phyloP scores from a whole-genome alignment of 2,888 invertebrate genomes.

The Melanostoma scalare region DNA sequence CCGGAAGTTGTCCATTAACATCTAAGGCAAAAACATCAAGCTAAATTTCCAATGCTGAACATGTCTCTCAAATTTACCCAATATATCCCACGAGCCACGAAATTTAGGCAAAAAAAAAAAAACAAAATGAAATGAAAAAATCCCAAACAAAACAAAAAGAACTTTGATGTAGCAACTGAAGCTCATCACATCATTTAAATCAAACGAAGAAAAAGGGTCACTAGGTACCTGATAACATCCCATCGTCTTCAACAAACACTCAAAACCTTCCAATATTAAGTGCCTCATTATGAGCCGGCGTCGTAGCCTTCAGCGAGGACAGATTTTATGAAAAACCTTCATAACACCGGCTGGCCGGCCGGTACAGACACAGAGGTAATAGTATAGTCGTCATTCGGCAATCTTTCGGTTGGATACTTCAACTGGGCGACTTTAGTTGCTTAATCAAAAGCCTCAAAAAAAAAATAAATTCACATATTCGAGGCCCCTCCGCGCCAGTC shows the following conservation, averaged over 20 bases:
- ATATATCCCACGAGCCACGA: background rate
- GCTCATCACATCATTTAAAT: conserved; percentile 1
- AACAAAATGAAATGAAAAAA: background rate
- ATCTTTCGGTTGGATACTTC: background rate
- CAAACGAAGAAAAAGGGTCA: conserved; percentile 24
- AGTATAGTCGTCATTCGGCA: background rate
- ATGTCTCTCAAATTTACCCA: conserved; percentile 25
- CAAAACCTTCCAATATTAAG: conserved; percentile 46
- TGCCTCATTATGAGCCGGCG: conserved; percentile 36
- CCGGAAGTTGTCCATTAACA: conserved; percentile 51
- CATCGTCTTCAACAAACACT: conserved; percentile 15
- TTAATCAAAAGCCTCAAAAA: conserved; percentile 47
- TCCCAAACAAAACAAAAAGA: background rate
- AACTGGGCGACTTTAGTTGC: conserved; percentile 37
- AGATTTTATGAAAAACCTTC: conserved; percentile 32
- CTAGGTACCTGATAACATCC: conserved; percentile 26
- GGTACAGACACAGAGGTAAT: background rate
- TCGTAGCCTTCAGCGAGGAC: conserved; percentile 32
- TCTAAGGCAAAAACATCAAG: conserved; percentile 2
- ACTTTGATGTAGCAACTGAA: conserved; percentile 21
- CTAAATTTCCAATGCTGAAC: conserved; percentile 35
- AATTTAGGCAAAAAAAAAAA: background rate
- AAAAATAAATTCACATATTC: conserved; percentile 43
- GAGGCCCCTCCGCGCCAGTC: background rate
- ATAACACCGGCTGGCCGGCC: conserved; percentile 53